Conservation (phyloP, 2,113 vertebrate genomes). For the Rhabdomys dilectus region DNA sequence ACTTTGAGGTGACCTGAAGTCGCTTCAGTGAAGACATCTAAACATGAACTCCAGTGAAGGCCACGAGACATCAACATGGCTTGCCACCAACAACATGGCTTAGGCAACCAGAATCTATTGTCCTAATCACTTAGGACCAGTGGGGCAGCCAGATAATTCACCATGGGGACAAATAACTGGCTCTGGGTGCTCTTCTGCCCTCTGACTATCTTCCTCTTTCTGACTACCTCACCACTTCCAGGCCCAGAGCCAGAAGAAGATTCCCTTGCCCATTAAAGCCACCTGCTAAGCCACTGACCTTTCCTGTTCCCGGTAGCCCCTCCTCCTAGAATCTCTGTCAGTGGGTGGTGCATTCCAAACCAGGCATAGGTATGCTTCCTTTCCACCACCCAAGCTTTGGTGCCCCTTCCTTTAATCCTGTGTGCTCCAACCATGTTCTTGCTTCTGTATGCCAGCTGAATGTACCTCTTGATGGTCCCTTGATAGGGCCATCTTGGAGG, state of each 20-base stretch:
- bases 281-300: neutral
- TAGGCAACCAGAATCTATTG: neutral
- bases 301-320: neutral
- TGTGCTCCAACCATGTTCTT: neutral
- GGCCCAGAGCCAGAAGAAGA: neutral
- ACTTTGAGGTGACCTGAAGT: neutral
- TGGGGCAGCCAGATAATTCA: neutral
- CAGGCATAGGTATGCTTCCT: neutral
- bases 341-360: neutral
- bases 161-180: neutral
- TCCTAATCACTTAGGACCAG: neutral
- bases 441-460: neutral
- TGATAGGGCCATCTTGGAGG: neutral
- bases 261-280: neutral
- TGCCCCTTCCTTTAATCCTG: neutral
- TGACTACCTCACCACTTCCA: neutral
- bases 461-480: neutral
- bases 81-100: neutral
- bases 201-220: neutral
- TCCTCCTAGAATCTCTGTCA: neutral
- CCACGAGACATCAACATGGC: accelerated
- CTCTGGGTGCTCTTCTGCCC: neutral
- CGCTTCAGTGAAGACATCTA: neutral
- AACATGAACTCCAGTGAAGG: neutral
- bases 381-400: neutral